A percentile compares a stretch with the other conserved stretches of the same genome.
These are phyloP conservation scores for Cardiocondyla obscurior DNA, from an alignment of 1,140 invertebrate species.

Conservation along the genomic window DNA sequence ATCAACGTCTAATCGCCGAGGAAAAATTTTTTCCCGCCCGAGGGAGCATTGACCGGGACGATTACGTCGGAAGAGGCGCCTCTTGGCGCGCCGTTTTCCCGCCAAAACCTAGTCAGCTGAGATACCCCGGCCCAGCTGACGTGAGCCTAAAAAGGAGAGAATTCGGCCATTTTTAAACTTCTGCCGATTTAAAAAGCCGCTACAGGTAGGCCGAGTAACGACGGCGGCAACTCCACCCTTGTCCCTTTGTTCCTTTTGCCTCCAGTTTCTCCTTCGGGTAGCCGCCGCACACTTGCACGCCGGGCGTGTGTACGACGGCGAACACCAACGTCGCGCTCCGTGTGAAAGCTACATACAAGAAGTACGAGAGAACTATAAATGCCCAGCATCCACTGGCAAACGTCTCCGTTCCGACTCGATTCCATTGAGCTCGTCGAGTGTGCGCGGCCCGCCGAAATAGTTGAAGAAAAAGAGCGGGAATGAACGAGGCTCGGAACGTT, in stretches of 20 bases:
- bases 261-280: constrained; percentile 30
- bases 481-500: neutral
- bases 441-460: neutral
- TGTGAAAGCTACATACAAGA: neutral
- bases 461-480: neutral
- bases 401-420: constrained; percentile 40
- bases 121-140: constrained; percentile 60
- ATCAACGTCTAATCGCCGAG: neutral
- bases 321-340: neutral
- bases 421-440: neutral
- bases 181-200: constrained; percentile 73
- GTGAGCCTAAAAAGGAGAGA: constrained; percentile 32
- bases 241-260: constrained; percentile 5
- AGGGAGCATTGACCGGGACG: neutral
- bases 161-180: constrained; percentile 77
- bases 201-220: neutral
- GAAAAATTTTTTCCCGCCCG: neutral
- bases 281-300: neutral
- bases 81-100: constrained; percentile 53
- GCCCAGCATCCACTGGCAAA: neutral
- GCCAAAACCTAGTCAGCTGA: constrained; percentile 72
- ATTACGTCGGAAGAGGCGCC: neutral
- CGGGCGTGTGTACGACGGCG: neutral
- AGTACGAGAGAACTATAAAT: neutral
- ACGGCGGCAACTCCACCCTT: constrained; percentile 10